Evolutionary conservation across 1,140 invertebrate species (phyloP).

Genomic region (Dreissena rostriformis): DNA sequence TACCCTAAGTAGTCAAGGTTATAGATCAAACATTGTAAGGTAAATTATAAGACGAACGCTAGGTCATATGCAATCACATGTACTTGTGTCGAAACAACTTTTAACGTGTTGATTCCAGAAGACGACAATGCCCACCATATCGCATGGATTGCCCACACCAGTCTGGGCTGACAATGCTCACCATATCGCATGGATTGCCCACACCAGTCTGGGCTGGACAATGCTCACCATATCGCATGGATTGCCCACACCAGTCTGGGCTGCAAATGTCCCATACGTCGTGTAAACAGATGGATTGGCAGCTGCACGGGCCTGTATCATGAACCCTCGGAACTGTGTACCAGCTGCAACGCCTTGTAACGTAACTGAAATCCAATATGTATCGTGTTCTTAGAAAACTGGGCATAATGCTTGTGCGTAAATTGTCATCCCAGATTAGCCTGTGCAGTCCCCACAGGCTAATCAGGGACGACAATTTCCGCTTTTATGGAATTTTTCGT

Average conservation of each 20-base stretch:
- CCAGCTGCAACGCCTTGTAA: not conserved
- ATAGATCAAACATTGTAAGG: not conserved
- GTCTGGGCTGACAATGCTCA: not conserved
- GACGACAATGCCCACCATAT: not conserved
- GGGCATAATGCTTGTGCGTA: no score
- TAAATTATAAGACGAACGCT: not conserved
- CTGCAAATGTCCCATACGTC: constrained; percentile 10
- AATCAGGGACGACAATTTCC: no score
- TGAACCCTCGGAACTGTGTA: constrained; percentile 29
- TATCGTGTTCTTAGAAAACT: no score
- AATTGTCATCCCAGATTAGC: no score
- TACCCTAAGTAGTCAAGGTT: not conserved
- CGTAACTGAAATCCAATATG: constrained; percentile 30
- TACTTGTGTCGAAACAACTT: not conserved
- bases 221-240: constrained; percentile 9
- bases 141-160: constrained; percentile 18
- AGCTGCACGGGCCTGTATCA: constrained; percentile 31
- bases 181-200: constrained; percentile 13
- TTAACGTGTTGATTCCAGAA: not conserved
- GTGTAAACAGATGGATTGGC: not conserved
- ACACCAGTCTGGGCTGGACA: not conserved
- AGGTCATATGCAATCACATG: not conserved
- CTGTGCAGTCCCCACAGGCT: no score
- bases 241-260: not conserved
- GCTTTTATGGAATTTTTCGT: no score